These are phyloP conservation scores for Epizoanthus scotinus DNA, from an alignment of 92 coral and sea anemone genomes.

Conservation along the genomic window DNA sequence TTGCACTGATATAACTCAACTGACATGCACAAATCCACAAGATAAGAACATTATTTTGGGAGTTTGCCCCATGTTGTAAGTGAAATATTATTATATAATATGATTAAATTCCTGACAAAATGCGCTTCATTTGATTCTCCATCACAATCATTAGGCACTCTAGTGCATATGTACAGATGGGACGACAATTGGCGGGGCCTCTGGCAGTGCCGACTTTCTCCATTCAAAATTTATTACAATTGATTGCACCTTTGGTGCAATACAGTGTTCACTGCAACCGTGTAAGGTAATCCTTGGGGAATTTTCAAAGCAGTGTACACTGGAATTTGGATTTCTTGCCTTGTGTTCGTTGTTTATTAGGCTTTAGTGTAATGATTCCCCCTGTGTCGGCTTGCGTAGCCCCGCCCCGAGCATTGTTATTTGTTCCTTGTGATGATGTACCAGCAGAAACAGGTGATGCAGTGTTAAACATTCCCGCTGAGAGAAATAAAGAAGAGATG, in stretches of 20 bases:
- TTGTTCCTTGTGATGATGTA: conserved; percentile 49
- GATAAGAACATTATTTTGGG: too few species aligned
- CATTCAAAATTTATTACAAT: too few species aligned
- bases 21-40: too few species aligned
- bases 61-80: too few species aligned
- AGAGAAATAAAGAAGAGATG: conserved; percentile 17
- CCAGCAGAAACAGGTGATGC: conserved; percentile 56
- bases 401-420: conserved; percentile 74
- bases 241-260: neutral
- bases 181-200: neutral
- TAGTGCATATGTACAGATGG: neutral
- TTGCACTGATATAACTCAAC: too few species aligned
- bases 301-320: conserved; percentile 63
- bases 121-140: too few species aligned
- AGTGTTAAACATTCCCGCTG: conserved; percentile 88
- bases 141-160: neutral
- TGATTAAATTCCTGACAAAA: too few species aligned
- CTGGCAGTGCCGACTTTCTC: neutral
- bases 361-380: conserved; percentile 89
- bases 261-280: neutral
- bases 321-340: conserved; percentile 84
- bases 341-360: conserved; percentile 95
- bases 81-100: too few species aligned
- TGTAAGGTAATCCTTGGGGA: neutral
- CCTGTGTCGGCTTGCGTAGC: conserved; percentile 73